Conservation (phyloP, 2,113 vertebrate species). For the Tupaia tana region DNA sequence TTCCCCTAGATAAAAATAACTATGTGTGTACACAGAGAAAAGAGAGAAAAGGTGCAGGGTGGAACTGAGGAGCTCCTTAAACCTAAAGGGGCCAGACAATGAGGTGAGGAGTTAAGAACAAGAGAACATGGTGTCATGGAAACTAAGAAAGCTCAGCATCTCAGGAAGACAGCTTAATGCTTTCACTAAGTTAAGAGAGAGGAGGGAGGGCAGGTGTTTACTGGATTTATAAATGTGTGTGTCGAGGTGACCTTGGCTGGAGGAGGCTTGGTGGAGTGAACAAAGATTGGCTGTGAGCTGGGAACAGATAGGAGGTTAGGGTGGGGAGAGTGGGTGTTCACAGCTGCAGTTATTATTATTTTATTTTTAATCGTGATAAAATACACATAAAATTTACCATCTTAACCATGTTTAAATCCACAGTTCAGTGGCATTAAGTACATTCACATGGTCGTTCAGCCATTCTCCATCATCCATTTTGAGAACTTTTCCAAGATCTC, state of each 20-base stretch:
- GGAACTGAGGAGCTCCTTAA: neutral
- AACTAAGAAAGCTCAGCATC: neutral
- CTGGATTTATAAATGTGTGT: neutral
- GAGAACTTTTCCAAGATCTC: neutral
- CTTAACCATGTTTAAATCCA: neutral
- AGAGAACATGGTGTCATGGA: neutral
- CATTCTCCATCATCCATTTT: neutral
- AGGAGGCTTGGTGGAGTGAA: neutral
- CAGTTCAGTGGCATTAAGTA: neutral
- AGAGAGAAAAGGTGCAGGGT: neutral
- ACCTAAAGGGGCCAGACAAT: neutral
- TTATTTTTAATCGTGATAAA: neutral
- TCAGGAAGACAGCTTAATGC: neutral
- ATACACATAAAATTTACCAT: neutral
- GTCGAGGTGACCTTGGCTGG: slow-evolving; percentile 64
- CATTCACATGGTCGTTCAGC: rapidly evolving
- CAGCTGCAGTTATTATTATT: neutral
- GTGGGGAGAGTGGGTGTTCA: neutral
- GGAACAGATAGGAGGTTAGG: neutral
- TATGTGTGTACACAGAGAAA: too few species aligned
- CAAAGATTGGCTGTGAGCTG: neutral
- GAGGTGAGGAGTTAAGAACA: neutral
- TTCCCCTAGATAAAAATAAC: neutral
- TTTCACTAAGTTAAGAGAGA: neutral
- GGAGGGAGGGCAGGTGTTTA: neutral